Conservation (phyloP, 2,888 invertebrate species). For the Merodon equestris region DNA sequence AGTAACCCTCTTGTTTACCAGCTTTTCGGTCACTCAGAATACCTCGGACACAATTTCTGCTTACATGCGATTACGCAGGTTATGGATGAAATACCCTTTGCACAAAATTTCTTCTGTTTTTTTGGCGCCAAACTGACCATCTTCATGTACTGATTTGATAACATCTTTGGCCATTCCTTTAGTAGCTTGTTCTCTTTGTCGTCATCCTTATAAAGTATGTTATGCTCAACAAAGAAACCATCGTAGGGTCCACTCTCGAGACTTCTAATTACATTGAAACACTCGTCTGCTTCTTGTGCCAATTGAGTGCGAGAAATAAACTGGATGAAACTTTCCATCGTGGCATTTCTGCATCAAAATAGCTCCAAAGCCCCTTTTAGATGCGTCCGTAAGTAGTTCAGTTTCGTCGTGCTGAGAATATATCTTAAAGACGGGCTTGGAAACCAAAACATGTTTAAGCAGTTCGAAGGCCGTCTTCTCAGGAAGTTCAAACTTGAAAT, state of each 20-base stretch:
- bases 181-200: slow-evolving; percentile 22
- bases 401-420: slow-evolving; percentile 24
- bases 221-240: neutral
- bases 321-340: slow-evolving; percentile 69
- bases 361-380: slow-evolving; percentile 70
- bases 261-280: neutral
- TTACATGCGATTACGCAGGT: neutral
- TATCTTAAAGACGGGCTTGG: slow-evolving; percentile 16
- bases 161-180: slow-evolving; percentile 43
- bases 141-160: slow-evolving; percentile 25
- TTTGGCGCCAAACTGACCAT: slow-evolving; percentile 53
- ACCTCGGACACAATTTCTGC: slow-evolving; percentile 11
- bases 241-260: neutral
- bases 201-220: neutral
- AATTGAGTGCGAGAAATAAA: slow-evolving; percentile 67
- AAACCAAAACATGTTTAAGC: slow-evolving; percentile 1
- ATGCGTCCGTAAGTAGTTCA: slow-evolving; percentile 73
- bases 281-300: neutral
- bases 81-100: neutral
- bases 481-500: neutral
- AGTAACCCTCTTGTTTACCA: slow-evolving; percentile 63
- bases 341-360: slow-evolving; percentile 71
- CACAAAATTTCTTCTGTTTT: slow-evolving; percentile 24
- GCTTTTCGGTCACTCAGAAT: slow-evolving; percentile 31
- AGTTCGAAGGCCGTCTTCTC: slow-evolving; percentile 1